A percentile compares a stretch with the other conserved stretches of the same genome.
Evolutionary conservation across 2,888 invertebrate genomes (phyloP).

Genomic region (Sarcophaga rosellei): DNA sequence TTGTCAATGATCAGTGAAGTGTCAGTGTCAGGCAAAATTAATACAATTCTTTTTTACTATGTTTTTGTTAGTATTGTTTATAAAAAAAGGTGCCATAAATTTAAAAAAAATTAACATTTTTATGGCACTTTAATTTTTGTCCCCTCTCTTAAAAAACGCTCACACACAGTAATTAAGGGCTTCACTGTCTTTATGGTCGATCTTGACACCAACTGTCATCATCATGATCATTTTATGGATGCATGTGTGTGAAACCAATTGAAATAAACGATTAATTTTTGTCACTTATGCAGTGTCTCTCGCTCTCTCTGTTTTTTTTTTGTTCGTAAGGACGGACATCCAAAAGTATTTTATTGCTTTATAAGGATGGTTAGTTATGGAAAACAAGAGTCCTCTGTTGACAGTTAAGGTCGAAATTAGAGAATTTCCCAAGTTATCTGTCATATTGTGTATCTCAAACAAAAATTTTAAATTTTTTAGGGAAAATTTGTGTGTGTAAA

Average conservation of each 20-base stretch:
- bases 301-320: neutral
- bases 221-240: constrained; percentile 32
- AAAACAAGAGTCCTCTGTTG: no score
- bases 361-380: no score
- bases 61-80: constrained; percentile 10
- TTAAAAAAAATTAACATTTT: constrained; percentile 50
- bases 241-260: constrained; percentile 14
- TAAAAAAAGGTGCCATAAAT: constrained; percentile 48
- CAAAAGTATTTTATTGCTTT: constrained; percentile 1
- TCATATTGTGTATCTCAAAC: no score
- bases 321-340: neutral
- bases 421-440: no score
- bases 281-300: neutral
- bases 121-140: constrained; percentile 47
- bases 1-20: constrained; percentile 32
- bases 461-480: no score
- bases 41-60: constrained; percentile 16
- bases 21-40: constrained; percentile 22
- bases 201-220: constrained; percentile 54
- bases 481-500: no score
- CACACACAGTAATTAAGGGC: constrained; percentile 4
- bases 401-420: no score
- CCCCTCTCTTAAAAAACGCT: no score
- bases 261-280: constrained; percentile 32
- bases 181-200: neutral